A percentile compares a stretch with the other conserved stretches of the same genome.
phyloP scores from a whole-genome alignment of 2,888 invertebrate genomes.

The Teinopalpus imperialis region DNA sequence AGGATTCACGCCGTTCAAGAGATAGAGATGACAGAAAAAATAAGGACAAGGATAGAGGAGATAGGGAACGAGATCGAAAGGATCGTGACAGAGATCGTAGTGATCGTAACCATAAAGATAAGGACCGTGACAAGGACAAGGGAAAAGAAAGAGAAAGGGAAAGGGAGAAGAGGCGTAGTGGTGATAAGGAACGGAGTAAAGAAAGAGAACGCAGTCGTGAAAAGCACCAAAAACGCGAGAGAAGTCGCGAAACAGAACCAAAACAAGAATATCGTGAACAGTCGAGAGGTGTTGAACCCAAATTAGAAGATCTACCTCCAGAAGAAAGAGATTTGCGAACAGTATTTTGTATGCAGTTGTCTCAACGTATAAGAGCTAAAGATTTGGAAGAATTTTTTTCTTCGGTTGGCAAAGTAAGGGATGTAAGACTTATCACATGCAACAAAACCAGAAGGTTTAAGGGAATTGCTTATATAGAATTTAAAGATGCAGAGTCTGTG shows the following conservation, averaged over 20 bases:
- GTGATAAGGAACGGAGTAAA: slow-evolving; percentile 44
- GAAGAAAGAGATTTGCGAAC: slow-evolving; percentile 99
- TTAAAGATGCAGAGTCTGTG: slow-evolving; percentile 98
- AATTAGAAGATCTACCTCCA: slow-evolving; percentile 91
- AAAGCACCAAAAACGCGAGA: slow-evolving; percentile 55
- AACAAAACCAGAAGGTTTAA: slow-evolving; percentile 99
- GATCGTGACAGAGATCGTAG: slow-evolving; percentile 40
- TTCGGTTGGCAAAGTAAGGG: slow-evolving; percentile 98
- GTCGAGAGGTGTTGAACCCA: slow-evolving; percentile 79
- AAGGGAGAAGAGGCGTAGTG: slow-evolving; percentile 49
- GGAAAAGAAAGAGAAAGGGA: slow-evolving; percentile 44
- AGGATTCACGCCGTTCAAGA: slow-evolving; percentile 79
- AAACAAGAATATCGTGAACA: slow-evolving; percentile 65
- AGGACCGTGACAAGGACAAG: slow-evolving; percentile 47
- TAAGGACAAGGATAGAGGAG: slow-evolving; percentile 45
- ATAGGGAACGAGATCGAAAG: slow-evolving; percentile 47
- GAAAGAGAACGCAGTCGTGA: slow-evolving; percentile 49
- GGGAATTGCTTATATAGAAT: slow-evolving; percentile 99
- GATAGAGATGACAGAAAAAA: slow-evolving; percentile 78
- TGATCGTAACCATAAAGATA: slow-evolving; percentile 38
- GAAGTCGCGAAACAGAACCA: slow-evolving; percentile 54
- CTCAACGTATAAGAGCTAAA: slow-evolving; percentile 95
- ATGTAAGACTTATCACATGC: slow-evolving; percentile 98
- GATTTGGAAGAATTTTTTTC: slow-evolving; percentile 99
- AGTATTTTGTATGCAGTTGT: slow-evolving; percentile 99